Base-by-base conservation (phyloP, 2,888 invertebrate genomes). In the Drosophila acutilabella region DNA sequence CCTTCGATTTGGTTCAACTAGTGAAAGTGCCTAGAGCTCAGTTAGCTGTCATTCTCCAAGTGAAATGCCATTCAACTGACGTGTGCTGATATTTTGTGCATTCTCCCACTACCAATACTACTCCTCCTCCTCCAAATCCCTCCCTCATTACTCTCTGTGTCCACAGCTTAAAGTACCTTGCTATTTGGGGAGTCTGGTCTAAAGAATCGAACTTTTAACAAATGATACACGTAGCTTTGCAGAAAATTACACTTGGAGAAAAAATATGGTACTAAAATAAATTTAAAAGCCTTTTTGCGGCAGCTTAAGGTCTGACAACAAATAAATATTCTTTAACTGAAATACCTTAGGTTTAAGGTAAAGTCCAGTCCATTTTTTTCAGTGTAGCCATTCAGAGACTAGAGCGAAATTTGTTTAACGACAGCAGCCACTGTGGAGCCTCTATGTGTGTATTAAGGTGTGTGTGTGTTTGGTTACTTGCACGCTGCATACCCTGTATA, bases 51-150 rank as follows among this genome's bases (percentile, higher is more conserved):
- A 76, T 78, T 66, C 73, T 76, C 68, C 77, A 68, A 75, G 72
- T 77, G 83, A 88, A 81, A 87, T 78, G 77, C 68, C 78, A 78
- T 87, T 87, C 85, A 87, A 89, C 87, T 88, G 85, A 84, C 80
- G 81, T 69, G 61, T 66, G 77, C 74, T 66, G 73, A 74, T 80
- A 80, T 79, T 77, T 80, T 64, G 68, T 62, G 30, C 30, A 30
- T 64, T 69, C 44, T 14, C 2, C n/a, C 16, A n/a, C 16, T 26
- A 10, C 2, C 38, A 3, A n/a, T 26, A 10, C 2, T 30, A 3
- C 14, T 14, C 16, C 1, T 23, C 0, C 8, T 33, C n/a, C 10
- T 2, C 33, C n/a, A 3, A 30, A 18, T 6, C 4, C 40, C 23
- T 23, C 1, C 26, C 18, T 14, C 42, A 1, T 16, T 33, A 23